Evolutionary conservation across 2,888 invertebrate species (phyloP).

Genomic region (Epsilonema sp.): DNA sequence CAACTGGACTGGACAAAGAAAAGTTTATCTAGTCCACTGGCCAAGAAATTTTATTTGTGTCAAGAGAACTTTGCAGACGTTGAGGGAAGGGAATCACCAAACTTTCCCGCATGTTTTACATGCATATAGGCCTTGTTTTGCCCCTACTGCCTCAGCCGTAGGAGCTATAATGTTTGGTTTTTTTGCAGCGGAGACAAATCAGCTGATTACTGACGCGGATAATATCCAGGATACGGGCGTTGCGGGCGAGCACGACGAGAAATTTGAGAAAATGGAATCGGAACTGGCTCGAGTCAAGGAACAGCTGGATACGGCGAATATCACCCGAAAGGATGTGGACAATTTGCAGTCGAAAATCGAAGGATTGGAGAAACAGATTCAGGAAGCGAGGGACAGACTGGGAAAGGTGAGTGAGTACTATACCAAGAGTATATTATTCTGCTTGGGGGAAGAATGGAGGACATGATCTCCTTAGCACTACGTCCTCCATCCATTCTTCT

Average conservation of each 20-base stretch:
- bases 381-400: conserved; percentile 14
- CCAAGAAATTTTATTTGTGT: no score
- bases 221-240: conserved; percentile 86
- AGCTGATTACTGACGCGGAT: conserved; percentile 62
- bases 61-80: no score
- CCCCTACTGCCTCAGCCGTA: no score
- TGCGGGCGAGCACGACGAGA: conserved; percentile 80
- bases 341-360: conserved; percentile 35
- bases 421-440: no score
- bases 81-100: no score
- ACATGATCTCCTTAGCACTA: conserved; percentile 8
- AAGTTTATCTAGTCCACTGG: no score
- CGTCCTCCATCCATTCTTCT: neutral
- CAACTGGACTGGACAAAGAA: no score
- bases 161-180: no score
- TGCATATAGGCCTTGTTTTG: no score
- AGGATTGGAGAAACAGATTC: conserved; percentile 31
- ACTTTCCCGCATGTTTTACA: no score
- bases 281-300: conserved; percentile 56
- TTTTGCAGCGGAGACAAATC: conserved; percentile 44
- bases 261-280: conserved; percentile 75
- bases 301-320: conserved; percentile 59
- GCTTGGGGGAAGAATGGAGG: no score
- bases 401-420: no score
- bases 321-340: conserved; percentile 37